Evolutionary conservation across 2,113 vertebrate genomes (phyloP).

Genomic region (Neogale vison): DNA sequence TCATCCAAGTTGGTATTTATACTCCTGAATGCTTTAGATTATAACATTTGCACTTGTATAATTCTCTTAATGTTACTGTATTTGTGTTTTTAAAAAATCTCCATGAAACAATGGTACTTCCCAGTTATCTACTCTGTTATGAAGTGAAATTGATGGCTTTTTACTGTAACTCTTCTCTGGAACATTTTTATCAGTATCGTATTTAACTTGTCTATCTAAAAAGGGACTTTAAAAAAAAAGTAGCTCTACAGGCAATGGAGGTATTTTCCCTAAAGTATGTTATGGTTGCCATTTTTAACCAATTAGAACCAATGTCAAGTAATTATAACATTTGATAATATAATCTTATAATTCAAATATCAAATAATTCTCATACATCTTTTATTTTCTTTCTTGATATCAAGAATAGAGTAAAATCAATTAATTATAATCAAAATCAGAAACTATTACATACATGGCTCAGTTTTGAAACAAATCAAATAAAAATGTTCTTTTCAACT

Average conservation of each 20-base stretch:
- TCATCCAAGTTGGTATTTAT: background rate
- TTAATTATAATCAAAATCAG: background rate
- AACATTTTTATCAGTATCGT: background rate
- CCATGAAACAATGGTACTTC: background rate
- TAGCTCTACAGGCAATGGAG: background rate
- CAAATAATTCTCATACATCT: background rate
- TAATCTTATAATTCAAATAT: background rate
- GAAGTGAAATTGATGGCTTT: background rate
- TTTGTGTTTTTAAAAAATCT: background rate
- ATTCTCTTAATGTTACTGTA: background rate
- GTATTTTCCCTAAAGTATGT: background rate
- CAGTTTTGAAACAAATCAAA: background rate
- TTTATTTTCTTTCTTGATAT: slow-evolving; percentile 11
- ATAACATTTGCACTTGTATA: background rate
- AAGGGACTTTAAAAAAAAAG: background rate
- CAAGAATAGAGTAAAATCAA: background rate
- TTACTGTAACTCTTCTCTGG: background rate
- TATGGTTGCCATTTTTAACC: background rate
- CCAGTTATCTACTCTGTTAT: background rate
- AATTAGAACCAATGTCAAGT: background rate
- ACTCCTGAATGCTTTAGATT: background rate
- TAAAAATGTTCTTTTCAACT: background rate
- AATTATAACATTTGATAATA: background rate
- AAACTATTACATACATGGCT: background rate
- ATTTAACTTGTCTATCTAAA: slow-evolving; percentile 11